Evolutionary conservation across 2,888 invertebrate species (phyloP).

Genomic region (Achlya flavicornis): DNA sequence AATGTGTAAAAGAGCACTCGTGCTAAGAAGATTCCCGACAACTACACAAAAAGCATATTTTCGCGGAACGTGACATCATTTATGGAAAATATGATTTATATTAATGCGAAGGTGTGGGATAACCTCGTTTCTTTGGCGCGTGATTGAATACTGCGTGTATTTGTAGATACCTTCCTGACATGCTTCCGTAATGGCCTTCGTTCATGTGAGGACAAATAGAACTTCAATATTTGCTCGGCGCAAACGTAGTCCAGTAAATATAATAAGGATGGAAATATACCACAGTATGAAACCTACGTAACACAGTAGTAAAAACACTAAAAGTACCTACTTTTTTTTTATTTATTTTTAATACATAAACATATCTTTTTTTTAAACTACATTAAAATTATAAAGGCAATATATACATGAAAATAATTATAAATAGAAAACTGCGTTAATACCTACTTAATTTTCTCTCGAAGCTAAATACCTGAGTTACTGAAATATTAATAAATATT

Average conservation of each 20-base stretch:
- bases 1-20: neutral
- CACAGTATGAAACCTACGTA: conserved; percentile 11
- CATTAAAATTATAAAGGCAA: too few relatives aligned
- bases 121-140: conserved; percentile 14
- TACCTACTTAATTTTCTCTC: neutral
- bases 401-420: too few relatives aligned
- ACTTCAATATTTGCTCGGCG: conserved; percentile 24
- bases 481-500: too few relatives aligned
- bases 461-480: neutral
- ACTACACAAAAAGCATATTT: conserved; percentile 5
- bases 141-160: conserved; percentile 28
- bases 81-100: conserved; percentile 3
- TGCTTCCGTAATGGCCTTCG: conserved; percentile 16
- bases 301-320: too few relatives aligned
- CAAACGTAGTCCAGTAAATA: conserved; percentile 23
- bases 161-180: conserved; percentile 26
- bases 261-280: conserved; percentile 21
- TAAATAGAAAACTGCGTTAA: too few relatives aligned
- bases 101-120: neutral
- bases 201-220: conserved; percentile 21
- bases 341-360: too few relatives aligned
- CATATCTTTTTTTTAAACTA: too few relatives aligned
- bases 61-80: neutral
- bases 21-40: conserved; percentile 16
- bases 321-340: too few relatives aligned